These are phyloP conservation scores for Noctua fimbriata DNA, from an alignment of 2,888 invertebrate genomes.

Conservation along the genomic window DNA sequence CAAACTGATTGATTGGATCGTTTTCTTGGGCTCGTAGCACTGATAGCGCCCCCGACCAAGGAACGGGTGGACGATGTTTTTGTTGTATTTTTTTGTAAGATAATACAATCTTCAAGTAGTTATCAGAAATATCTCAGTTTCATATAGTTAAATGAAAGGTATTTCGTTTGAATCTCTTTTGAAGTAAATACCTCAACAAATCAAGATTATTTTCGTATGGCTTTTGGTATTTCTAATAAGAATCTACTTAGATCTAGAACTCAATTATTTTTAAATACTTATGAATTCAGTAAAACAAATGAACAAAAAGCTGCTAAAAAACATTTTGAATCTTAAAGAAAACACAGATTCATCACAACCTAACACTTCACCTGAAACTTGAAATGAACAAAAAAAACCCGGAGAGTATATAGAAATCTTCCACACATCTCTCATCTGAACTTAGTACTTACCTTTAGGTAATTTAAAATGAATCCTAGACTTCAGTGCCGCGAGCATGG, in stretches of 20 bases:
- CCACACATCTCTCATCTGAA: constrained; percentile 39
- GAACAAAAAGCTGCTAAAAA: neutral
- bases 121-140: neutral
- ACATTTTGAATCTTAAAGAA: neutral
- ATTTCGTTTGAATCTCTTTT: neutral
- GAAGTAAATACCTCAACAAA: neutral
- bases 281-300: neutral
- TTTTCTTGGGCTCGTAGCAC: constrained; percentile 62
- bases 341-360: neutral
- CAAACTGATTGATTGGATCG: constrained; percentile 70
- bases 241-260: neutral
- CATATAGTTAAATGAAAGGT: neutral
- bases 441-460: constrained; percentile 55
- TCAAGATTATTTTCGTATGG: neutral
- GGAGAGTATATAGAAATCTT: constrained; percentile 14
- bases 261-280: neutral
- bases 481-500: constrained; percentile 20
- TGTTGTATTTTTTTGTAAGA: neutral
- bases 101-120: neutral
- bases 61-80: constrained; percentile 38
- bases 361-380: constrained; percentile 3
- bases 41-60: constrained; percentile 59
- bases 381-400: constrained; percentile 37
- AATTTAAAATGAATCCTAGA: constrained; percentile 55
- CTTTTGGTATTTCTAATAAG: neutral